These are phyloP conservation scores for Drosophila quinaria DNA, from an alignment of 2,888 invertebrate species.

Conservation along the genomic window DNA sequence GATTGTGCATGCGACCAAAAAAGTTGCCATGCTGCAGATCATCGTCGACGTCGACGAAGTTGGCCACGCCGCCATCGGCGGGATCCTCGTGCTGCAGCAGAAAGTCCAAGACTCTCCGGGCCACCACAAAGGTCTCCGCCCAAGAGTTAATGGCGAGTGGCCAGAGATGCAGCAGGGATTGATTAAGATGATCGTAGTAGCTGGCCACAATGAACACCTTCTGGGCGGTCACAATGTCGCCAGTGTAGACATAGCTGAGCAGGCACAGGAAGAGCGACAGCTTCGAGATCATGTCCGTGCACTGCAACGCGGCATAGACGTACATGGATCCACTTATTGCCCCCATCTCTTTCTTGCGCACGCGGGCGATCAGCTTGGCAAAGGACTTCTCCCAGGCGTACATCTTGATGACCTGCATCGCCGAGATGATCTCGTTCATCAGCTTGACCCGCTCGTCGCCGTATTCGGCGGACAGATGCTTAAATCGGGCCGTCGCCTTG, in stretches of 20 bases:
- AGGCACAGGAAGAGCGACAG: conserved; percentile 92
- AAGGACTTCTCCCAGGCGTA: conserved; percentile 95
- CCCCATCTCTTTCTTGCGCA: conserved; percentile 90
- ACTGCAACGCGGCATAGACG: conserved; percentile 89
- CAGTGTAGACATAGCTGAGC: conserved; percentile 89
- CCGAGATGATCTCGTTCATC: conserved; percentile 96
- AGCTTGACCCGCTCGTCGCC: conserved; percentile 94
- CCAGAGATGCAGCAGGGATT: conserved; percentile 92
- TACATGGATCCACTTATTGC: conserved; percentile 89
- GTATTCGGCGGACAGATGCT: conserved; percentile 90
- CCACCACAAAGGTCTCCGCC: conserved; percentile 91
- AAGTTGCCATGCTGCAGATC: conserved; percentile 72
- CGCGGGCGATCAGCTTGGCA: conserved; percentile 89
- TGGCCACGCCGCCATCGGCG: conserved; percentile 72
- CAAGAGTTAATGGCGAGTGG: conserved; percentile 92
- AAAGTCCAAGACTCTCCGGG: conserved; percentile 90
- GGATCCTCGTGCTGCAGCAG: conserved; percentile 85
- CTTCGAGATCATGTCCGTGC: conserved; percentile 92
- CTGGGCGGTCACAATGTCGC: conserved; percentile 90
- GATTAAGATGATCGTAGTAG: conserved; percentile 92
- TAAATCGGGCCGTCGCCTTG: conserved; percentile 88
- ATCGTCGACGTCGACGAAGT: conserved; percentile 69
- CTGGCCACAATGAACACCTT: conserved; percentile 93
- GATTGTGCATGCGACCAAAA: conserved; percentile 71
- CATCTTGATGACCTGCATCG: conserved; percentile 95